These are phyloP conservation scores for Chaetogeoica ovagalla DNA, from an alignment of 2,888 invertebrate species.

Conservation along the genomic window DNA sequence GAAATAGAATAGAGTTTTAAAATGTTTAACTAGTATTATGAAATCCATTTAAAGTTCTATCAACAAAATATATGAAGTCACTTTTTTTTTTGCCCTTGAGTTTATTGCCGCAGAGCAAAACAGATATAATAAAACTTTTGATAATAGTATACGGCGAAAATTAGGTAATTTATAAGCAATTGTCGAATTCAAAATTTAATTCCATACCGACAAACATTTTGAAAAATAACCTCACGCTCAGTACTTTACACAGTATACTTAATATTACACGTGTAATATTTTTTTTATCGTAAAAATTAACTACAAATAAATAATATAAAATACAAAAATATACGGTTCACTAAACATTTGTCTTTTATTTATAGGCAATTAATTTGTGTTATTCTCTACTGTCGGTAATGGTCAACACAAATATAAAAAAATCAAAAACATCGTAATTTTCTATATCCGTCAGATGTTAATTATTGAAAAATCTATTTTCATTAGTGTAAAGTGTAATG, in stretches of 20 bases:
- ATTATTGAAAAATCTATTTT: no score
- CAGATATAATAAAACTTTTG: neutral
- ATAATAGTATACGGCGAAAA: neutral
- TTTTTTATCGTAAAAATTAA: no score
- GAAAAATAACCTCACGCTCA: neutral
- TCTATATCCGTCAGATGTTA: no score
- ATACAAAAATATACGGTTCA: no score
- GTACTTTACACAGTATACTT: neutral
- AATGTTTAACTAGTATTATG: neutral
- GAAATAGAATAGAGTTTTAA: neutral
- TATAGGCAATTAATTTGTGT: no score
- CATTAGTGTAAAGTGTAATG: no score
- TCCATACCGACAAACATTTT: neutral
- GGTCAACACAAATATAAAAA: no score
- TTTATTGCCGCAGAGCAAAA: conserved; percentile 4
- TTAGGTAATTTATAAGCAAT: neutral
- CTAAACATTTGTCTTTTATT: no score
- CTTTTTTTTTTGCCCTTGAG: neutral
- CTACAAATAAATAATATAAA: no score
- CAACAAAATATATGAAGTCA: neutral
- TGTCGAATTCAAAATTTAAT: neutral
- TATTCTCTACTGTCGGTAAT: no score
- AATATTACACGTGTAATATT: no score
- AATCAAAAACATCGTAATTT: no score
- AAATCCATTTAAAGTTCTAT: neutral